These are phyloP conservation scores for Dynastes tityus DNA, from an alignment of 2,888 invertebrate species.

Conservation along the genomic window DNA sequence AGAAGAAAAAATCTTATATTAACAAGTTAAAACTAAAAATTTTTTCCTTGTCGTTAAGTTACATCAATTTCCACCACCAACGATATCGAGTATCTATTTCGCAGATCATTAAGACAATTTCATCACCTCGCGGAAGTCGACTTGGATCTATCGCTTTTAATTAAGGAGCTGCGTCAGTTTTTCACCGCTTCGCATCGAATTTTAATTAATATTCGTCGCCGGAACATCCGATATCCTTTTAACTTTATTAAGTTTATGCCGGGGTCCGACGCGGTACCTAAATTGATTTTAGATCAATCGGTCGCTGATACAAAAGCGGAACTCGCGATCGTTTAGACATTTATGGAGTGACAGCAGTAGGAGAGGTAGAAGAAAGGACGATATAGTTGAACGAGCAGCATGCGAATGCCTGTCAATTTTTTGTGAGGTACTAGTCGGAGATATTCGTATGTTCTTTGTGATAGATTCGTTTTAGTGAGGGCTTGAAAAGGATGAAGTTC, in stretches of 20 bases:
- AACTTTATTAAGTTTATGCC: conserved; percentile 9
- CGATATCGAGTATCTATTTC: neutral
- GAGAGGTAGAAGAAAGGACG: neutral
- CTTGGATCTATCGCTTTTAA: neutral
- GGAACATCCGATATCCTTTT: conserved; percentile 31
- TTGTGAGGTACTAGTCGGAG: neutral
- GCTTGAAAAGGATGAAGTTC: no score
- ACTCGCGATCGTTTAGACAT: neutral
- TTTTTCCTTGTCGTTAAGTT: no score
- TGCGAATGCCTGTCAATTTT: conserved; percentile 2
- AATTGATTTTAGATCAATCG: conserved; percentile 29
- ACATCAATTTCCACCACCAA: neutral
- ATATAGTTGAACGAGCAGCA: neutral
- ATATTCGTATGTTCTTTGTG: neutral
- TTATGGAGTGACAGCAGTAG: neutral
- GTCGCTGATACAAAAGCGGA: neutral
- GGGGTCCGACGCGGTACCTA: neutral
- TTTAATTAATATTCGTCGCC: conserved; percentile 29
- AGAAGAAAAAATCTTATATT: neutral
- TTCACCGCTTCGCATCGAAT: conserved; percentile 4
- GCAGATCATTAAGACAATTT: conserved; percentile 11
- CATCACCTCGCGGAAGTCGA: neutral
- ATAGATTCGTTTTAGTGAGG: neutral
- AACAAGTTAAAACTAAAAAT: neutral
- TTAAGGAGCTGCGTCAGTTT: conserved; percentile 27